Evolutionary conservation across 2,797 vertebrate genomes (phyloP), one percentile per base, ranked within the genome.

Genomic region (Buceros bicornis): DNA sequence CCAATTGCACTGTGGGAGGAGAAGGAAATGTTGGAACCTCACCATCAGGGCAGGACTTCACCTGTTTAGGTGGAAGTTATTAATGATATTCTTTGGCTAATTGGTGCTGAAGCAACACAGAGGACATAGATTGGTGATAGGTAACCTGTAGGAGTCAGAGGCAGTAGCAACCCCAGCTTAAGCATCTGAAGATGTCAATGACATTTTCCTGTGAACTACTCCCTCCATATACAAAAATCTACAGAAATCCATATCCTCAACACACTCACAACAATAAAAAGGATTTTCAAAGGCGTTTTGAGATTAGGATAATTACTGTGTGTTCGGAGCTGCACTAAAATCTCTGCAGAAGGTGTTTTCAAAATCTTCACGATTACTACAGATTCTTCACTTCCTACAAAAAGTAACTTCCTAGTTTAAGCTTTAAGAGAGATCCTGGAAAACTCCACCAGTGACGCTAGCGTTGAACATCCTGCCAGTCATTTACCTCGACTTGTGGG

Each of bases 171-270:
- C 89, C 69, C 97, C 98, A 95, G 95, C 85, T 95, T 97, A 97
- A 95, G 97, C 96, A 97, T 96, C 98, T 95, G 97, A 98, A 97
- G 98, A 98, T 97, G 97, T 98, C 98, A 98, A 97, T 28, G 79
- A 60, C 11, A 5, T 37, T 74, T 60, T 54, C 40, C 37, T 64
- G 57, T 64, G 18, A 25, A 11, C 10, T 22, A 4, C 67, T 33
- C 73, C 24, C 80, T n/a, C 50, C 47, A 10, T 7, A 20, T 4
- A 53, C 18, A 35, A 42, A 33, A 26, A 11, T 7, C 19, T 4
- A 53, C 18, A 35, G 40, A 33, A 26, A 29, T 11, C 18, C 17
- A 35, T 13, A 16, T 3, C 8, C 16, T 7, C 21, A 29, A 48
- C 29, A 31, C 28, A 26, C 22, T 24, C 56, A 31, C 11, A 53